A percentile compares a stretch with the other conserved stretches of the same genome.
Evolutionary conservation across 2,888 invertebrate species (phyloP).

Genomic region (Cephonodes hylas): DNA sequence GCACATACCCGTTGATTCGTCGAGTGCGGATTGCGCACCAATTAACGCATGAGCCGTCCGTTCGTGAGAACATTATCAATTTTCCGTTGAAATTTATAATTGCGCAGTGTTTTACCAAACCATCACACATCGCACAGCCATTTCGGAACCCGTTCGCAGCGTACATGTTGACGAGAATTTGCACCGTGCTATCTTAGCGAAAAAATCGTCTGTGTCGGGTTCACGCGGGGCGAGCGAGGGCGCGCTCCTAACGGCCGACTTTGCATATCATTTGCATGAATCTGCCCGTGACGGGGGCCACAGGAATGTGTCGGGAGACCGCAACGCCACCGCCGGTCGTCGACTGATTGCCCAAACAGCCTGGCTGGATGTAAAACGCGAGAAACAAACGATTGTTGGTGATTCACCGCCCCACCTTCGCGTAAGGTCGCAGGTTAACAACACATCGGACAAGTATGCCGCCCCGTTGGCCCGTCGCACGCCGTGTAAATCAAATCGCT

Average conservation of each 20-base stretch:
- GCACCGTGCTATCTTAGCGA: constrained; percentile 19
- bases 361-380: constrained; percentile 42
- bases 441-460: constrained; percentile 50
- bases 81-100: constrained; percentile 49
- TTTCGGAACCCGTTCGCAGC: constrained; percentile 29
- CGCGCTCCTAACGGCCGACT: constrained; percentile 49
- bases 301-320: constrained; percentile 58
- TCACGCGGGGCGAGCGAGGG: constrained; percentile 33
- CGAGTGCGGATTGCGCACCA: constrained; percentile 46
- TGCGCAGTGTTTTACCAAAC: constrained; percentile 40
- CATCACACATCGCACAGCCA: constrained; percentile 34
- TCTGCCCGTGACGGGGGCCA: constrained; percentile 58
- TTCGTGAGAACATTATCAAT: constrained; percentile 51
- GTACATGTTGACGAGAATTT: constrained; percentile 10
- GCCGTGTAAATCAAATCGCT: constrained; percentile 63
- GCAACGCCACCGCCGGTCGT: constrained; percentile 50
- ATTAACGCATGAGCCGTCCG: constrained; percentile 41
- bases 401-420: constrained; percentile 56
- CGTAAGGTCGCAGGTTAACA: constrained; percentile 64
- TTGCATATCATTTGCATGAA: constrained; percentile 67
- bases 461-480: constrained; percentile 19
- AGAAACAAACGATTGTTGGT: constrained; percentile 54
- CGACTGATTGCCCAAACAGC: constrained; percentile 60
- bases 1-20: constrained; percentile 25
- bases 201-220: constrained; percentile 38